Evolutionary conservation across 2,888 invertebrate species (phyloP), one percentile per base, ranked within the genome.

Genomic region (Pollenia griseotomentosa): DNA sequence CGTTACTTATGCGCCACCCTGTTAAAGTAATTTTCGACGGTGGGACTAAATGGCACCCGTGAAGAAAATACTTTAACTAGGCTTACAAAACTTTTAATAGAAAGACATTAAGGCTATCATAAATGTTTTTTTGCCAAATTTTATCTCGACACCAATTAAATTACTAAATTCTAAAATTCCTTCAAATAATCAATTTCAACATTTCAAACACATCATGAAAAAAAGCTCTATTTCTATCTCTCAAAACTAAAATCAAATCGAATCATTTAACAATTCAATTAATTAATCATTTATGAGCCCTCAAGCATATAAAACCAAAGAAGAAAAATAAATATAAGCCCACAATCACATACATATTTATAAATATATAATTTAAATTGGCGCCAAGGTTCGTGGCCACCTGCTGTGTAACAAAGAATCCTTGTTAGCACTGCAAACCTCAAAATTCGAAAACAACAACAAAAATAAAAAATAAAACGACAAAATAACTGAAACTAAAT

Each of bases 331-430:
- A 66, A 46, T 66, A 11, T n/a, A 79, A 73, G 19, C 53, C 78
- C 65, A 44, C 71, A 79, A 75, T 61, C 78, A 61, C 57, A 83
- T 61, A 63, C 78, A 80, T 88, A 53, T 85, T 81, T 78, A 73
- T 83, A 77, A 70, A 77, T 59, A 79, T 87, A 82, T 78, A 84
- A 87, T 88, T 77, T 83, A 79, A 88, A 86, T 91, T 91, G 92
- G 92, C 92, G 92, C 92, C 92, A 92, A 89, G 89, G 82, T 83
- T 90, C 83, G 88, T 89, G 90, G 80, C 91, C 92, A 92, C 92
- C 92, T 92, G 92, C 92, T 92, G 92, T 81, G 85, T 61, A 40
- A 75, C 78, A 85, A 86, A 55, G 89, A 89, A 90, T 92, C 92
- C 92, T 92, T 92, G 90, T 92, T 91, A 90, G 91, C 91, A 89